Base-by-base conservation (phyloP, 2,888 invertebrate genomes). In the Clanis bilineata region DNA sequence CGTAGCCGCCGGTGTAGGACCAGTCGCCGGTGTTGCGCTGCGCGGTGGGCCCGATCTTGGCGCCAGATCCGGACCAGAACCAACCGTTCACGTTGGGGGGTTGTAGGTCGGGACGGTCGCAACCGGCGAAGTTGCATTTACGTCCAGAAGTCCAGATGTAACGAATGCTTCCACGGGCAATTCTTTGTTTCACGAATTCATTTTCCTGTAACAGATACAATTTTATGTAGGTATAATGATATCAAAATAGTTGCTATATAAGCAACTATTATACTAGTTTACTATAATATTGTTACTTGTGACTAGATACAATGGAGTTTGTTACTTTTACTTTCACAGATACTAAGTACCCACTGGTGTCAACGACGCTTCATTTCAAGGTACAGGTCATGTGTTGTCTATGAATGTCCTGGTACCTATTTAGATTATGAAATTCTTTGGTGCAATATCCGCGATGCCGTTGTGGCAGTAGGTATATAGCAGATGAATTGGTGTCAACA, bases 41-140 rank as follows among this genome's bases (percentile, higher is more conserved):
- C 36, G 95, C 95, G 59, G 97, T 97, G 63, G 97, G 95, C 51
- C 97, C 97, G 80, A 97, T 96, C 92, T 97, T 97, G 64, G 96
- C 97, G 32, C 97, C 97, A 7, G 97, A 97, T 67, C 97, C 97
- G 5, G 97, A 97, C 97, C 97, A 98, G 94, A 98, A 98, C 97
- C 97, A 98, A 60, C 97, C 97, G 85, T 96, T 96, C 70, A 96
- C 94, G 80, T 96, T 96, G 64, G 96, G 94, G n/a, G 97, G 97
- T 87, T 96, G 96, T 75, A 97, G 90, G 86, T 97, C 97, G 55
- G 95, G 88, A 59, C 97, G 93, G 87, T 96, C 96, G 85, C 97
- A 98, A 43, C 97, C 97, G 64, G 97, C 97, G 82, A 98, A 98
- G 89, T 98, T 97, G 80, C 97, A 98, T 85, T 97, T 97, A 66